Percentiles rank a stretch among this genome's conserved stretches.
Conservation (phyloP, 2,797 vertebrate genomes). For the Bucorvus abyssinicus region DNA sequence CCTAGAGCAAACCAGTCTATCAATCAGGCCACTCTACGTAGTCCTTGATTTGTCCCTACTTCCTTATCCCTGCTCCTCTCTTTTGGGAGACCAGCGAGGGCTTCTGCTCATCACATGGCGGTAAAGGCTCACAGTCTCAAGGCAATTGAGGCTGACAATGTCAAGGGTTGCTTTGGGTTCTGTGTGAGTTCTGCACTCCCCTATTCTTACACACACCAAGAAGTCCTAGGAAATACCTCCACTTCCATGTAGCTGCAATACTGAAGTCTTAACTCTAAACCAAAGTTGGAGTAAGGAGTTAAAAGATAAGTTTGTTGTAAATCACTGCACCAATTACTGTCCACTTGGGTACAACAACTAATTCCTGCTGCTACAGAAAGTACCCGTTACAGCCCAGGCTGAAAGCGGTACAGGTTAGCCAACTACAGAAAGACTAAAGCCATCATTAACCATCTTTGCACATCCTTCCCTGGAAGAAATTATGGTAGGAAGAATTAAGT, state of each 20-base stretch:
- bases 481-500: background rate
- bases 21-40: background rate
- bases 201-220: background rate
- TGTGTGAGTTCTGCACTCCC: background rate
- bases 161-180: background rate
- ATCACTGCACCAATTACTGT: background rate
- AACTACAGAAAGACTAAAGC: background rate
- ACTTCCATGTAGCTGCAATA: background rate
- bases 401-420: background rate
- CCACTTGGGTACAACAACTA: background rate
- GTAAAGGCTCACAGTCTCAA: background rate
- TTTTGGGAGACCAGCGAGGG: background rate
- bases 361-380: background rate
- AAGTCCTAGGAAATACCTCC: background rate
- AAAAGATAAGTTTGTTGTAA: background rate
- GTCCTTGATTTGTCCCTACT: background rate
- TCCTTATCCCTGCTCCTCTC: background rate
- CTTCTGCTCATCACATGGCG: background rate
- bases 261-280: background rate
- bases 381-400: background rate
- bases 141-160: background rate
- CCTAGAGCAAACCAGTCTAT: background rate
- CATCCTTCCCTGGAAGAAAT: background rate
- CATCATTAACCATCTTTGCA: background rate
- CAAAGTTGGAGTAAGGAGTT: background rate